A percentile compares a stretch with the other conserved stretches of the same genome.
These are phyloP conservation scores for Sebastes fasciatus DNA, from an alignment of 2,113 vertebrate species.

Conservation along the genomic window DNA sequence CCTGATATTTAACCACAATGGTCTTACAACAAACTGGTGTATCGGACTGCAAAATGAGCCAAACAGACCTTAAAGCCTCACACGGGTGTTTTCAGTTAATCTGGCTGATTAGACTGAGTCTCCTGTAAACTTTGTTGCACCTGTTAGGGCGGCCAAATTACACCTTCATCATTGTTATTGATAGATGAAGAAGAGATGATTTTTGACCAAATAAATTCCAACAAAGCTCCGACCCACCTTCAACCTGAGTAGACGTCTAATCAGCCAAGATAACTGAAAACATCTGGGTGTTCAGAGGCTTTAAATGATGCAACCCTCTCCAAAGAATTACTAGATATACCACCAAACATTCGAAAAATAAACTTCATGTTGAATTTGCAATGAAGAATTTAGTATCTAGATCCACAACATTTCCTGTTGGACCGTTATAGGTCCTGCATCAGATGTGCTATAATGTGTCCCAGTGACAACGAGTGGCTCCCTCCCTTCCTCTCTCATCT, in stretches of 20 bases:
- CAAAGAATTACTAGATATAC: background rate
- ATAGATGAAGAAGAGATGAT: no score
- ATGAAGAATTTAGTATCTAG: background rate
- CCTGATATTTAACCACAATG: background rate
- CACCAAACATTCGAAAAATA: background rate
- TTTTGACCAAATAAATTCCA: no score
- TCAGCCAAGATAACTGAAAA: no score
- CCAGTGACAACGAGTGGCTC: conserved; percentile 36
- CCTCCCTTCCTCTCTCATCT: conserved; percentile 53
- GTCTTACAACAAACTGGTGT: background rate
- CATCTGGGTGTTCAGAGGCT: no score
- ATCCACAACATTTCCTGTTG: background rate
- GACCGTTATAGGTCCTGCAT: background rate
- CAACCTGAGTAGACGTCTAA: no score
- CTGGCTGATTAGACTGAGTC: no score
- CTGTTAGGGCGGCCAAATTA: no score
- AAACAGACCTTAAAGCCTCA: background rate
- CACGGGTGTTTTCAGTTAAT: no score
- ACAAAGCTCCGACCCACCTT: no score
- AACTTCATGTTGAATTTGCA: background rate
- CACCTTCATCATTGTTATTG: no score
- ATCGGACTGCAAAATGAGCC: background rate
- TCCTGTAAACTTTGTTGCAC: no score
- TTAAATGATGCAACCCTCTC: background rate
- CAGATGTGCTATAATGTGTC: conserved; percentile 39